Conservation (phyloP, 2,113 vertebrate genomes). For the Copsychus sechellarum region DNA sequence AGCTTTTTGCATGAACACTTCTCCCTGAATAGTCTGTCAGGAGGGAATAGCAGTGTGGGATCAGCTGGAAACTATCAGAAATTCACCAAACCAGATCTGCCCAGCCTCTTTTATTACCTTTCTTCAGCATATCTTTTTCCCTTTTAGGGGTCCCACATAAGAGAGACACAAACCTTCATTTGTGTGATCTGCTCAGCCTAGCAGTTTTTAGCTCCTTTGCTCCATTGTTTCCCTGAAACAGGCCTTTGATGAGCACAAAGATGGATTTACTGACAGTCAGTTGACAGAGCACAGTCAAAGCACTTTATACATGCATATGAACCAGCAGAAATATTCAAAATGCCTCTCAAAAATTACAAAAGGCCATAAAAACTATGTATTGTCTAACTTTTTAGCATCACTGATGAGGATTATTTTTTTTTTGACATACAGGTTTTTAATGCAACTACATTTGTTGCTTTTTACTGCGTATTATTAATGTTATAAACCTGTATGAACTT, state of each 20-base stretch:
- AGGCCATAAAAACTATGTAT: background rate
- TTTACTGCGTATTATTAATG: background rate
- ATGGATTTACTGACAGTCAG: background rate
- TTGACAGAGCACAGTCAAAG: background rate
- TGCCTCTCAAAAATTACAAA: background rate
- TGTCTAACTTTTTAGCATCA: background rate
- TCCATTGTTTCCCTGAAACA: background rate
- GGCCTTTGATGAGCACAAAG: background rate
- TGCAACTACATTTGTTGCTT: background rate
- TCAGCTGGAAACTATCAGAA: background rate
- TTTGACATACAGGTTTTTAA: background rate
- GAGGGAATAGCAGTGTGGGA: background rate
- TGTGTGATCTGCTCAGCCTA: background rate
- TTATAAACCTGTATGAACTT: slow-evolving; percentile 36
- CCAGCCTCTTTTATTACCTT: background rate
- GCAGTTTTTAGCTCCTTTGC: background rate
- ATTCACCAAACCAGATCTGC: background rate
- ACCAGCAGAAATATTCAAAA: background rate
- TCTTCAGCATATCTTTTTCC: background rate
- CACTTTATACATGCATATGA: background rate
- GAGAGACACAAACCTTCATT: background rate
- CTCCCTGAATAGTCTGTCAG: background rate
- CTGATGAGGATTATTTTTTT: background rate
- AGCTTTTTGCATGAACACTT: background rate
- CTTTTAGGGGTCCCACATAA: background rate